Evolutionary conservation across 1,140 invertebrate genomes (phyloP), one percentile per base, ranked within the genome.

Genomic region (Leptinotarsa defecta): DNA sequence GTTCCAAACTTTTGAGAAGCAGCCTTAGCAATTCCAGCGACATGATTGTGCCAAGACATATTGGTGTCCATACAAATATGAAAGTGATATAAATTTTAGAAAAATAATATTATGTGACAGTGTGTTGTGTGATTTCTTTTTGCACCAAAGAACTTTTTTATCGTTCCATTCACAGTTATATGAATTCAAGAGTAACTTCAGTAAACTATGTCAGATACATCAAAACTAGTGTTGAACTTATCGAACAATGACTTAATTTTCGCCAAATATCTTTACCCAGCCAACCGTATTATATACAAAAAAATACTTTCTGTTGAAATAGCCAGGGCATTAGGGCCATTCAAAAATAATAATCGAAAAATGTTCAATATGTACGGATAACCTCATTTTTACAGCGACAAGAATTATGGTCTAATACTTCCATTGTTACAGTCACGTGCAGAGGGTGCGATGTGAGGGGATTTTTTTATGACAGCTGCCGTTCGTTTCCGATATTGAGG

Each of bases 381-480:
- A 67, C 20, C 27, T 24, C 27, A 67, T 67, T 67, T 63, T 63
- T 67, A 67, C 22, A 24, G 64, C 8, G 15, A 67, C 27, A 67
- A 67, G 64, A 24, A 22, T 34, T 67, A 67, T 67, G 22, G 27
- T 67, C 27, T 34, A 67, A 67, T 67, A 24, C 64, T 67, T 67
- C 17, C 22, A 67, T 67, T 67, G 64, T 67, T 24, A 24, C n/a
- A 67, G 64, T 67, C 64, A 67, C 64, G 64, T 67, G 64, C 64
- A 24, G n/a, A 34, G 64, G 64, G 64, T 34, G 52, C 15, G 22
- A 15, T 34, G 22, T 67, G 15, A 24, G 64, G 64, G 64, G 64
- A 67, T 67, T 67, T 67, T 65, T 67, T 67, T 67, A 34, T 67
- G 64, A 67, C 64, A 67, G 24, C 64, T 67, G 64, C 27, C 22